Evolutionary conservation across 1,140 invertebrate genomes (phyloP).

Genomic region (Drosophila mayri): DNA sequence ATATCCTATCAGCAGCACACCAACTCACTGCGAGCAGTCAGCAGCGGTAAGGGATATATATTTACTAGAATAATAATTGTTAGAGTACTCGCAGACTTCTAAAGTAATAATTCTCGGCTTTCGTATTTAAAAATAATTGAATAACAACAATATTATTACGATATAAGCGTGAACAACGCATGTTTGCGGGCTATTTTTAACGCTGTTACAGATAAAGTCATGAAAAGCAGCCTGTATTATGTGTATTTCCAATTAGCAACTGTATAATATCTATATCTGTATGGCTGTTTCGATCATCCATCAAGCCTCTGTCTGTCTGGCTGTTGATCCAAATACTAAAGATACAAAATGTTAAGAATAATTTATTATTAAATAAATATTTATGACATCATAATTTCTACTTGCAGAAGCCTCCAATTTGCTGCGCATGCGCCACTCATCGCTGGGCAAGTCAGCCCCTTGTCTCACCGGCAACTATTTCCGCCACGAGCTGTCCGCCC

Average conservation of each 20-base stretch:
- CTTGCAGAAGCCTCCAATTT: constrained; percentile 89
- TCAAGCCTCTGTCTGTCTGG: constrained; percentile 4
- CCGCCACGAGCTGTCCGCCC: constrained; percentile 85
- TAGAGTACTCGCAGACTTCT: background rate
- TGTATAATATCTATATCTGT: constrained; percentile 14
- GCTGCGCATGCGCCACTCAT: constrained; percentile 93
- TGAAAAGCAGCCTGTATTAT: constrained; percentile 5
- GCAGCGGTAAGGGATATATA: constrained; percentile 63
- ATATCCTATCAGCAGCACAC: constrained; percentile 83
- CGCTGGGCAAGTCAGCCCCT: constrained; percentile 96
- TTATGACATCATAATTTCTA: background rate
- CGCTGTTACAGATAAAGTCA: constrained; percentile 15
- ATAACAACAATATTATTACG: constrained; percentile 9
- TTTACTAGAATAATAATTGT: background rate
- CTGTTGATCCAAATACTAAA: background rate
- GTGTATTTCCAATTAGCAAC: constrained; percentile 8
- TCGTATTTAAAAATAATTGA: background rate
- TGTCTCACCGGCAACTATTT: constrained; percentile 75
- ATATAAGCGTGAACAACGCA: constrained; percentile 2
- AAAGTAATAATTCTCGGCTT: background rate
- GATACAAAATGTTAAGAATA: background rate
- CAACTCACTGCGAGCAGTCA: constrained; percentile 73
- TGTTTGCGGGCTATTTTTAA: constrained; percentile 24
- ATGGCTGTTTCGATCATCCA: constrained; percentile 9
- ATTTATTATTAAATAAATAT: background rate